A percentile compares a stretch with the other conserved stretches of the same genome.
Evolutionary conservation across 1,140 invertebrate genomes (phyloP).

Genomic region (Trinorchestia longiramus): DNA sequence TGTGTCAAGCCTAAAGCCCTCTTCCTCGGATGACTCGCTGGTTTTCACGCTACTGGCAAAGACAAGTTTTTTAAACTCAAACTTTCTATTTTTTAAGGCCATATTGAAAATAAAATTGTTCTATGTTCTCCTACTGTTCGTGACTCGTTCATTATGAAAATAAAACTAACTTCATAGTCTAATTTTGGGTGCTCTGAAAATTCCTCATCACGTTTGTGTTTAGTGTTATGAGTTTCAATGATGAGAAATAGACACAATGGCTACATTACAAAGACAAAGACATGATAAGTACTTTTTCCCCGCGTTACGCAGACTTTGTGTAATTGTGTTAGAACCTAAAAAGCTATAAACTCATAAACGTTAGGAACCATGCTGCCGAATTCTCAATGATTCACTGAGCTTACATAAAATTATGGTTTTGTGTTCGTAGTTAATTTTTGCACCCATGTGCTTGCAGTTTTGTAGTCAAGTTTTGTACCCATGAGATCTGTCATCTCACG

Average conservation of each 20-base stretch:
- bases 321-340: too few species aligned
- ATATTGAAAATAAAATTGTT: neutral
- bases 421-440: too few species aligned
- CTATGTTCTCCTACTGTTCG: neutral
- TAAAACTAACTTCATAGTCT: neutral
- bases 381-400: too few species aligned
- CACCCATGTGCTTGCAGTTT: too few species aligned
- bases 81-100: neutral
- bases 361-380: too few species aligned
- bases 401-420: too few species aligned
- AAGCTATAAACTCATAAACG: too few species aligned
- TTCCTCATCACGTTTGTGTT: neutral
- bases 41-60: neutral
- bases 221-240: neutral
- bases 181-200: neutral
- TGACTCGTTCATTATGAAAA: neutral
- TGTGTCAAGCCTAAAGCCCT: neutral
- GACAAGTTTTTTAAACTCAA: neutral
- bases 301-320: too few species aligned
- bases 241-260: neutral
- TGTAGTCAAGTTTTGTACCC: too few species aligned
- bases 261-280: neutral
- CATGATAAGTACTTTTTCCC: too few species aligned
- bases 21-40: neutral
- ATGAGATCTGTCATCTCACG: too few species aligned